Base-by-base conservation (phyloP, 2,888 invertebrate species). In the Allacma fusca region DNA sequence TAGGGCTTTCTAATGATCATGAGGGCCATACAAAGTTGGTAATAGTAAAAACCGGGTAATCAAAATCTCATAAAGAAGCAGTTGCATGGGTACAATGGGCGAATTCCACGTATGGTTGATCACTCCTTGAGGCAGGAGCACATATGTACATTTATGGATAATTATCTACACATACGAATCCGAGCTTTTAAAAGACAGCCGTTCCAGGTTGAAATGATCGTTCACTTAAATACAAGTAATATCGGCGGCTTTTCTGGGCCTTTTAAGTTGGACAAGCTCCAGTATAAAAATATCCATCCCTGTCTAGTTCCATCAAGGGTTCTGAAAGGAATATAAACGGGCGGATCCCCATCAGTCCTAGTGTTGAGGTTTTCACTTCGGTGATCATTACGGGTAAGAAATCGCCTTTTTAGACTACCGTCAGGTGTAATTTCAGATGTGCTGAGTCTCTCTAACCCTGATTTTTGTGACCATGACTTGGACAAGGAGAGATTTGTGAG, bases 401-500 rank as follows among this genome's bases (percentile, higher is more conserved):
- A 12, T 50, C 19, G 50, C 50, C 13, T n/a, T 28, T 65, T 65
- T 0, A 65, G 26, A 26, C 65, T 29, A 26, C 65, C 26, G 19
- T n/a, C 65, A 50, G 9, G 62, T 62, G 13, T 62, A n/a, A 24
- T 62, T 62, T 50, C 2, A 19, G 5, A 50, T 50, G 7, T 13
- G 40, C 40, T 9, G 40, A 40, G 40, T 5, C 16, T 9, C 34
- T 50, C 16, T 16, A 12, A n/a, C 50, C n/a, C 19, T 50, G 50
- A 50, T 19, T 50, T 50, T 50, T 34, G 34, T 29, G 67, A 43
- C 69, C 43, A 24, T 70, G 70, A 50, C 44, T 70, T 50, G 70
- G 44, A 70, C 50, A 44, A 70, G 50, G 50, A 70, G 19, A 50
- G 44, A 70, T 70, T 50, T 70, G 50, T 70, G 19, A 70, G 70